Evolutionary conservation across 1,140 invertebrate genomes (phyloP).

Genomic region (Caenorhabditis tropicalis): DNA sequence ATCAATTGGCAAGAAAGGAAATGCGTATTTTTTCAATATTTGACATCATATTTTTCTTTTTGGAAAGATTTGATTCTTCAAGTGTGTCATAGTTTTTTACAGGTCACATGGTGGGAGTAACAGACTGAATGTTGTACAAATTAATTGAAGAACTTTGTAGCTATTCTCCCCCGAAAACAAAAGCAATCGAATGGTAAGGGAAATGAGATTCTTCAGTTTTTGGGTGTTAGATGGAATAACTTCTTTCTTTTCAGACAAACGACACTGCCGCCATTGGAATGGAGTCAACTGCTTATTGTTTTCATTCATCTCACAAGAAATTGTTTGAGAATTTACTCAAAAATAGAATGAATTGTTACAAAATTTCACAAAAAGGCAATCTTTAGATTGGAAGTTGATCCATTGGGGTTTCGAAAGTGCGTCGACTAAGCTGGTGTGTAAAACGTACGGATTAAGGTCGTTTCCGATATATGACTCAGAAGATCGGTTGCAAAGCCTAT

Average conservation of each 20-base stretch:
- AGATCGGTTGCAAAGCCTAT: not conserved
- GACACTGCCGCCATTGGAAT: not conserved
- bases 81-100: slow-evolving; percentile 7
- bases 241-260: not conserved
- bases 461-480: not conserved
- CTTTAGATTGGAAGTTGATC: not conserved
- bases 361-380: not conserved
- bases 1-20: slow-evolving; percentile 5
- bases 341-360: too few relatives aligned
- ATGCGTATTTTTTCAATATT: slow-evolving; percentile 2
- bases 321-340: too few relatives aligned
- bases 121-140: not conserved
- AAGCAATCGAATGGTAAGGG: not conserved
- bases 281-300: not conserved
- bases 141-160: not conserved
- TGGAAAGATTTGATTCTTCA: not conserved
- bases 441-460: slow-evolving; percentile 11
- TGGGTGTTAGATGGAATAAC: not conserved
- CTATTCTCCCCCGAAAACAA: not conserved
- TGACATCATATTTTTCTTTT: not conserved
- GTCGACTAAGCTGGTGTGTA: not conserved
- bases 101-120: not conserved
- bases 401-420: not conserved
- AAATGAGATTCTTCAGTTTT: not conserved
- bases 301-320: not conserved